Evolutionary conservation across 1,140 invertebrate species (phyloP).

Genomic region (Drosophila setifemur): DNA sequence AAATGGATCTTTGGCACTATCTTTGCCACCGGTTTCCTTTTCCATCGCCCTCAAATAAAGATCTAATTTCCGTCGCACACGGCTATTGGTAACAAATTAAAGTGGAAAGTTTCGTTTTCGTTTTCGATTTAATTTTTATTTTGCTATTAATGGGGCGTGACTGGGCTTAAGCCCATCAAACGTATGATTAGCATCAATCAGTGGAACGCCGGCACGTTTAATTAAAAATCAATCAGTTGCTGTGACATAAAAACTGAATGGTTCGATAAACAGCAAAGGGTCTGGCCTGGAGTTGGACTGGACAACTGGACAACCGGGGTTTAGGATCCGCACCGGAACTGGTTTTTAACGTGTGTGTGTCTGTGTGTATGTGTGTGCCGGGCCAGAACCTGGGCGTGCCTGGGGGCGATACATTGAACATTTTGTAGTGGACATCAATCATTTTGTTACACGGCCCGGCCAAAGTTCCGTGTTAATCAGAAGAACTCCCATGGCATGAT

Average conservation of each 20-base stretch:
- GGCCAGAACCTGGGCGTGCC: no score
- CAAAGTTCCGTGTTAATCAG: constrained; percentile 39
- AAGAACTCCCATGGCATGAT: constrained; percentile 30
- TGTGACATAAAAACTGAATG: constrained; percentile 55
- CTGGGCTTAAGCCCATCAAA: constrained; percentile 19
- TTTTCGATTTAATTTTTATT: no score
- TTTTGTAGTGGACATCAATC: constrained; percentile 48
- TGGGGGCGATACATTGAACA: constrained; percentile 25
- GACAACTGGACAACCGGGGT: no score
- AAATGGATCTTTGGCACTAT: constrained; percentile 73
- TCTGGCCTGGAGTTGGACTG: neutral
- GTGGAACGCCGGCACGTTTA: constrained; percentile 44
- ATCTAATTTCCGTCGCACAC: constrained; percentile 51
- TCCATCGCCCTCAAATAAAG: constrained; percentile 39
- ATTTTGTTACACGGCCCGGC: constrained; percentile 30
- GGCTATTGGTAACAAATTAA: constrained; percentile 12
- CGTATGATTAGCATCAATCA: constrained; percentile 69
- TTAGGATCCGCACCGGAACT: constrained; percentile 3
- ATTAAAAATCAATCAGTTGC: constrained; percentile 74
- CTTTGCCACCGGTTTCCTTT: constrained; percentile 62
- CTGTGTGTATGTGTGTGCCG: neutral
- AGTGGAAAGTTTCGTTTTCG: constrained; percentile 16
- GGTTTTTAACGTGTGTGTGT: neutral
- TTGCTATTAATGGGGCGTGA: constrained; percentile 20
- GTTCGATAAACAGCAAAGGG: constrained; percentile 15